Base-by-base conservation (phyloP, 2,888 invertebrate species). In the Teleiodes luculella region DNA sequence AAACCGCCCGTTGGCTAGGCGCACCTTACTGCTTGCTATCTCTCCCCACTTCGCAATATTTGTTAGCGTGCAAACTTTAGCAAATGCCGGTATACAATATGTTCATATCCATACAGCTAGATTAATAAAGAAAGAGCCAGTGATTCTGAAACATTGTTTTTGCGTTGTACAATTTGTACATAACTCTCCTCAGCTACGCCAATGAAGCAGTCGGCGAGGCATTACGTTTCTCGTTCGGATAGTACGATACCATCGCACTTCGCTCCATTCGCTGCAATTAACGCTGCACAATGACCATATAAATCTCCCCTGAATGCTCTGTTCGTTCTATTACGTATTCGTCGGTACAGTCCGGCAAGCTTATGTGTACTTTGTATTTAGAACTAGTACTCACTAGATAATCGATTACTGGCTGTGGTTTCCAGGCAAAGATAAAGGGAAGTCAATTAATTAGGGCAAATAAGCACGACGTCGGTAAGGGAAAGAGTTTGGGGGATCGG, bases 231-330 rank as follows among this genome's bases (percentile, higher is more conserved):
- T 80, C 80, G 78, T 79, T 79, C 75, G 72, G 76, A 74, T 77
- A 68, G 76, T 72, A 70, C 76, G 83, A 85, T 86, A 83, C 75
- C 76, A 85, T 82, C 82, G 80, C 75, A 80, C 79, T 77, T 78
- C 80, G 83, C 83, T 80, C 74, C 72, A 80, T 83, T 84, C 83
- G 75, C 76, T 82, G 84, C 84, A 89, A 87, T 88, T 87, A 88
- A 86, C 84, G 81, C 78, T 79, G 78, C 80, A 83, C 83, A 86
- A 86, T 86, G 83, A 80, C 80, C 86, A 80, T 78, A 87, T 88
- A 87, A 86, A 89, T 88, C 85, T 85, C 76, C 72, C 65, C 74
- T 75, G 80, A 84, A 82, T 80, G 74, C 76, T 77, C 73, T 68
- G 77, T 74, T 80, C 74, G 72, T 79, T 80, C 75, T 74, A 76